A percentile compares a stretch with the other conserved stretches of the same genome.
Conservation (phyloP, 2,888 invertebrate species). For the Hofmannophila pseudospretella region DNA sequence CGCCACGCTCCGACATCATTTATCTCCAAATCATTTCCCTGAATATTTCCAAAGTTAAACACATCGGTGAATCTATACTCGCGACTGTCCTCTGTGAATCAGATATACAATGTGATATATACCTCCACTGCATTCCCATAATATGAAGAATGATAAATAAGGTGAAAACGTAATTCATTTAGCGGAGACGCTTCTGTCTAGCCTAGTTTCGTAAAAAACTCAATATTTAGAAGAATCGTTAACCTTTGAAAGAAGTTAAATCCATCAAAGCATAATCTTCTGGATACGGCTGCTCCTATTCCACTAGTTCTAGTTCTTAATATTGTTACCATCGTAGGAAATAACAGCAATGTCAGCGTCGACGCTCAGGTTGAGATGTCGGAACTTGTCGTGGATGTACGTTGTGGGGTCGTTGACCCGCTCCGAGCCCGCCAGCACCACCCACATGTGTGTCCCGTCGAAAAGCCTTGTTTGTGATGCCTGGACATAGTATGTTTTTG, state of each 20-base stretch:
- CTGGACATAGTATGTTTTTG: no score
- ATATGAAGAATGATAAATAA: not conserved
- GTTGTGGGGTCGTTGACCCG: slow-evolving; percentile 4
- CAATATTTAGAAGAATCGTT: no score
- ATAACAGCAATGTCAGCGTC: slow-evolving; percentile 47
- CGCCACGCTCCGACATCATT: slow-evolving; percentile 40
- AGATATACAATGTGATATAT: slow-evolving; percentile 1
- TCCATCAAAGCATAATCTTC: no score
- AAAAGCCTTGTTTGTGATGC: slow-evolving; percentile 42
- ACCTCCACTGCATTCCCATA: not conserved
- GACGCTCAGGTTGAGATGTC: slow-evolving; percentile 45
- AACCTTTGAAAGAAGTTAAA: no score
- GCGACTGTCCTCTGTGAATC: slow-evolving; percentile 29
- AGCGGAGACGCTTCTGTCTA: no score
- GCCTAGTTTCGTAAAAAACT: no score
- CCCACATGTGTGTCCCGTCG: slow-evolving; percentile 47
- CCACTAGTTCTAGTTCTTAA: no score
- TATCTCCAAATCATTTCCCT: slow-evolving; percentile 51
- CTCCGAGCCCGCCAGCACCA: slow-evolving; percentile 26
- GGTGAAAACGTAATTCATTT: no score
- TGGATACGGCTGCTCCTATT: no score
- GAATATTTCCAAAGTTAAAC: slow-evolving; percentile 60
- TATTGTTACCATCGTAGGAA: slow-evolving; percentile 7
- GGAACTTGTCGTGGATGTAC: slow-evolving; percentile 27
- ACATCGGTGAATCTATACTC: slow-evolving; percentile 41